A percentile compares a stretch with the other conserved stretches of the same genome.
Conservation (phyloP, 2,888 invertebrate genomes). For the Biston stratarius region DNA sequence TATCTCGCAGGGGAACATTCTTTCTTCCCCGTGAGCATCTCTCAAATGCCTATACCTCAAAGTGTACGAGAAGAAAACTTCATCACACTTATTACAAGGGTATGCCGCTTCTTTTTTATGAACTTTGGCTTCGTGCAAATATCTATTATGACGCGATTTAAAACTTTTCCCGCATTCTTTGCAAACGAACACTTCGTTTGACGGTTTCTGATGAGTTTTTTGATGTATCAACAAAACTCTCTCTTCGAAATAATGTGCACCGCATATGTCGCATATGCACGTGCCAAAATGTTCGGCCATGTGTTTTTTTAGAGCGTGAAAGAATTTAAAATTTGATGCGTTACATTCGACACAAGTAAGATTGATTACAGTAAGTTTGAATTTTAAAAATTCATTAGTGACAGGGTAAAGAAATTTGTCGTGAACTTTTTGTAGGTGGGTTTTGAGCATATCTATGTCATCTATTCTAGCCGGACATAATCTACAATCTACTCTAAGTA, state of each 20-base stretch:
- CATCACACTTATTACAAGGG: slow-evolving; percentile 77
- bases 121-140: slow-evolving; percentile 71
- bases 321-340: slow-evolving; percentile 60
- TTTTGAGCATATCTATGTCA: slow-evolving; percentile 61
- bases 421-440: slow-evolving; percentile 62
- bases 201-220: slow-evolving; percentile 69
- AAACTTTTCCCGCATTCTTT: slow-evolving; percentile 79
- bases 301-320: slow-evolving; percentile 74
- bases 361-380: slow-evolving; percentile 61
- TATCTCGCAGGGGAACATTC: slow-evolving; percentile 72
- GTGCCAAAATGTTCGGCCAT: slow-evolving; percentile 78
- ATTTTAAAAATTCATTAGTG: slow-evolving; percentile 69
- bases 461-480: slow-evolving; percentile 62
- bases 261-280: slow-evolving; percentile 74
- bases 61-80: slow-evolving; percentile 71
- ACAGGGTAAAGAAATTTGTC: slow-evolving; percentile 57
- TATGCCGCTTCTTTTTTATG: slow-evolving; percentile 78
- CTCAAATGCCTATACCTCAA: slow-evolving; percentile 72
- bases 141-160: slow-evolving; percentile 72
- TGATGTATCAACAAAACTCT: slow-evolving; percentile 77
- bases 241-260: slow-evolving; percentile 78
- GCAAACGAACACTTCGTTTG: slow-evolving; percentile 80
- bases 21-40: slow-evolving; percentile 73
- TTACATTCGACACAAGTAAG: slow-evolving; percentile 66
- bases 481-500: slow-evolving; percentile 69